phyloP scores from a whole-genome alignment of 2,888 invertebrate species.

The Cerceris ruficornis region DNA sequence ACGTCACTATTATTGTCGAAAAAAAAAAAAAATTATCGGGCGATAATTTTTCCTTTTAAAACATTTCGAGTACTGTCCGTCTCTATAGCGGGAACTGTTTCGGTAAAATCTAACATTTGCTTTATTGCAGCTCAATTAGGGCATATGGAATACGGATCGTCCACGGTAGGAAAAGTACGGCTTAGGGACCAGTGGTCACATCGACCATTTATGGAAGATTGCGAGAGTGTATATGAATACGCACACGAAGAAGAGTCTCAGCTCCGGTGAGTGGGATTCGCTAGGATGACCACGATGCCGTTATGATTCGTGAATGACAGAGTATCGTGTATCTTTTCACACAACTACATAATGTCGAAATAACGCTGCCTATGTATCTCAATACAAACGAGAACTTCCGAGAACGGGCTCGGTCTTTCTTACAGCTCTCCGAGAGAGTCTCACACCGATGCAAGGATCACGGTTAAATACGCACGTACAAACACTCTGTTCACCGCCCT shows the following conservation, averaged over 20 bases:
- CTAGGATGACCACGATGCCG: constrained; percentile 33
- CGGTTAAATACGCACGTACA: constrained; percentile 17
- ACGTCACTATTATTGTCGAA: no score
- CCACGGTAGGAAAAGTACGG: background rate
- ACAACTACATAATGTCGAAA: constrained; percentile 39
- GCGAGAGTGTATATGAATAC: background rate
- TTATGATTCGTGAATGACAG: constrained; percentile 58
- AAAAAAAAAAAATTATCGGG: no score
- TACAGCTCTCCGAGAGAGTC: background rate
- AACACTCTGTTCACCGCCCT: constrained; percentile 39
- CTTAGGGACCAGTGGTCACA: background rate
- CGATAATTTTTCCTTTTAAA: no score
- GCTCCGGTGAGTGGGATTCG: constrained; percentile 19
- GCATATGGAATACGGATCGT: constrained; percentile 30
- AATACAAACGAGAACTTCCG: constrained; percentile 48
- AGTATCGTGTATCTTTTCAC: constrained; percentile 49
- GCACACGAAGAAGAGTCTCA: background rate
- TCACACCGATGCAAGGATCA: background rate
- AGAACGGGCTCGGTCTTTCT: constrained; percentile 44
- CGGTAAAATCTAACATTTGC: background rate
- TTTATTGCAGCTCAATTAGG: background rate
- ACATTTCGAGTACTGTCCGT: no score
- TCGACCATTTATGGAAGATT: constrained; percentile 27
- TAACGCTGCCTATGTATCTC: constrained; percentile 44
- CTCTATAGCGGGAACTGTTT: background rate